Conservation (phyloP, 2,888 invertebrate species). For the Drosophila histrio region DNA sequence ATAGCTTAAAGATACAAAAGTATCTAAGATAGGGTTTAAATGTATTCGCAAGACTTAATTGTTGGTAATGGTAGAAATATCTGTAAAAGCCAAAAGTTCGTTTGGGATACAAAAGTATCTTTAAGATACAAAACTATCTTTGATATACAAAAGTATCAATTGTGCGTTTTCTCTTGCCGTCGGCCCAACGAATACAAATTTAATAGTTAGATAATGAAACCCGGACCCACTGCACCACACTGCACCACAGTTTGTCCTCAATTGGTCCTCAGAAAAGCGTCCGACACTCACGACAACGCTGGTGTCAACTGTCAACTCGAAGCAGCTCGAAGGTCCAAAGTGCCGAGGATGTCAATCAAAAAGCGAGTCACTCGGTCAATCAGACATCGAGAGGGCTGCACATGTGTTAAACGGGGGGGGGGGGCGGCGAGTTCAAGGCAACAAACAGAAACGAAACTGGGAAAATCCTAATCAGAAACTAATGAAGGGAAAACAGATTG, state of each 20-base stretch:
- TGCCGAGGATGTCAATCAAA: constrained; percentile 53
- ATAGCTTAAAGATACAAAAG: not conserved
- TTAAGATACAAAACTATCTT: not conserved
- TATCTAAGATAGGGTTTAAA: too few species aligned
- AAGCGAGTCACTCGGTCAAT: constrained; percentile 42
- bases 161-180: not conserved
- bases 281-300: not conserved
- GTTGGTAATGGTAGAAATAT: too few species aligned
- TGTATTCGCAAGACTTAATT: too few species aligned
- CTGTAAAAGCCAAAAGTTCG: too few species aligned
- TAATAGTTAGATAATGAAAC: not conserved
- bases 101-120: not conserved
- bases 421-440: constrained; percentile 18
- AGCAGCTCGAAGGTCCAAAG: constrained; percentile 32
- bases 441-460: not conserved
- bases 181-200: not conserved
- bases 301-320: constrained; percentile 12
- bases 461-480: constrained; percentile 61
- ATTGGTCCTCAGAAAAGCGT: not conserved
- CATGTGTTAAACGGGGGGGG: not conserved
- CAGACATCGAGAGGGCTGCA: not conserved
- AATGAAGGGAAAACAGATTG: constrained; percentile 19
- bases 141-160: not conserved
- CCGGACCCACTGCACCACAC: not conserved
- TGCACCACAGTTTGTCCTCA: not conserved